Evolutionary conservation across 2,113 vertebrate genomes (phyloP), one percentile per base, ranked within the genome.

Genomic region (Phocoena phocoena): DNA sequence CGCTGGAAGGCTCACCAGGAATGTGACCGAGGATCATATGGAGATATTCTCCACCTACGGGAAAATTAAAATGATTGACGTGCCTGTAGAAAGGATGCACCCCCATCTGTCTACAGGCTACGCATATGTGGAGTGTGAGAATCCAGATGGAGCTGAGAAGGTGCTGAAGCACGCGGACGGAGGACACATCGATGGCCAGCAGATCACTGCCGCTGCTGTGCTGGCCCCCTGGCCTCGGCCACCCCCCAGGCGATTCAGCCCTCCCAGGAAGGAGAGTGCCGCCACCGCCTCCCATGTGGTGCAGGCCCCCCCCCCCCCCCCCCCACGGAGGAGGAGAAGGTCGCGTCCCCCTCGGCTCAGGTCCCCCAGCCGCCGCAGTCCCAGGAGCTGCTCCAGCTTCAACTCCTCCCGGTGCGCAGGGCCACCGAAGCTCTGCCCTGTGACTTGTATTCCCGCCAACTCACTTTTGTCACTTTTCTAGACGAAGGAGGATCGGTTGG

Each of bases 11-110:
- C 99, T 99, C 81, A 99, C 99, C 15, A 99, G 99, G 88, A 99
- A 99, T 0, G 99, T 99, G 88, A 99, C 99, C 33, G 99, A 99
- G 99, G 99, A 99, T 95, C 99, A 99, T 98, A 99, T 99, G 99
- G 99, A 99, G 98, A 99, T 99, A 94, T 99, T 99, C 98, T 99
- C 99, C 90, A 99, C 99, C 28, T 99, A 99, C 0, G 99, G 99
- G 76, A 99, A 99, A 97, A 99, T 99, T 93, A 99, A 53, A 17
- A 53, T 6, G 53, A 53, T 53, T 17, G 53, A 53, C 15, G 15
- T 53, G 53, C 15, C 53, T 5, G 97, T 99, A 20, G 99, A 99
- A 97, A 99, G 99, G 53, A 96, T 99, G 89, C 99, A 99, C 93
- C 99, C 99, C 8, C 99, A 99, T 79, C 99, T 99, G 25, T 99